Conservation (phyloP, 2,888 invertebrate genomes). For the Onthophagus sagittarius region DNA sequence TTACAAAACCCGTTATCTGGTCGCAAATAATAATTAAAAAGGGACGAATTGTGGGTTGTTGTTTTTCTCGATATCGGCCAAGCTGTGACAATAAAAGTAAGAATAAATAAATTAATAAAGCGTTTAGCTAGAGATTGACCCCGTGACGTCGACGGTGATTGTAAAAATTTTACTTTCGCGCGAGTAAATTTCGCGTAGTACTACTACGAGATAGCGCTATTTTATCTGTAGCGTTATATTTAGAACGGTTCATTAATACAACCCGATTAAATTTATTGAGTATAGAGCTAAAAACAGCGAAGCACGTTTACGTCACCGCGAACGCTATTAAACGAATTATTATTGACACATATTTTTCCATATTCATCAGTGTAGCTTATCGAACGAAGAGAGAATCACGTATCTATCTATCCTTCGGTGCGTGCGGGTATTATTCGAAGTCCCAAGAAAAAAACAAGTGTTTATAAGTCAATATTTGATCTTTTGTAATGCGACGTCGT, state of each 20-base stretch:
- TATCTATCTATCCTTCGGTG: background rate
- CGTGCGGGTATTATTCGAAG: background rate
- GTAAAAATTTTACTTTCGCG: conserved; percentile 11
- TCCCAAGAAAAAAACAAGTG: conserved; percentile 2
- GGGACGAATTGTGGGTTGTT: background rate
- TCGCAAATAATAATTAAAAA: conserved; percentile 5
- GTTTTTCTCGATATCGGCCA: background rate
- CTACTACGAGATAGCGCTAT: conserved; percentile 3
- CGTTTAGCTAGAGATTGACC: background rate
- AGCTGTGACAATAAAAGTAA: background rate
- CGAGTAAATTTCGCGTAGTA: conserved; percentile 6
- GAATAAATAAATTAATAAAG: conserved; percentile 7
- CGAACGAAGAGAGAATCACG: background rate
- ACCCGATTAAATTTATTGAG: conserved; percentile 9
- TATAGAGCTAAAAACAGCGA: conserved; percentile 6
- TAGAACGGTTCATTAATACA: conserved; percentile 5
- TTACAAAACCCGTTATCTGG: conserved; percentile 11
- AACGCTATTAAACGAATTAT: background rate
- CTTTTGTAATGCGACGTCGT: conserved; percentile 3
- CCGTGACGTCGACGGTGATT: background rate
- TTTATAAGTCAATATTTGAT: conserved; percentile 11
- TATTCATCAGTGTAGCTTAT: conserved; percentile 1
- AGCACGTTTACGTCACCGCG: conserved; percentile 10
- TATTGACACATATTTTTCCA: conserved; percentile 6
- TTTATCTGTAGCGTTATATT: background rate